A percentile compares a stretch with the other conserved stretches of the same genome.
These are phyloP conservation scores for Acanthurus leucopareius DNA, from an alignment of 2,797 vertebrate genomes.

Conservation along the genomic window DNA sequence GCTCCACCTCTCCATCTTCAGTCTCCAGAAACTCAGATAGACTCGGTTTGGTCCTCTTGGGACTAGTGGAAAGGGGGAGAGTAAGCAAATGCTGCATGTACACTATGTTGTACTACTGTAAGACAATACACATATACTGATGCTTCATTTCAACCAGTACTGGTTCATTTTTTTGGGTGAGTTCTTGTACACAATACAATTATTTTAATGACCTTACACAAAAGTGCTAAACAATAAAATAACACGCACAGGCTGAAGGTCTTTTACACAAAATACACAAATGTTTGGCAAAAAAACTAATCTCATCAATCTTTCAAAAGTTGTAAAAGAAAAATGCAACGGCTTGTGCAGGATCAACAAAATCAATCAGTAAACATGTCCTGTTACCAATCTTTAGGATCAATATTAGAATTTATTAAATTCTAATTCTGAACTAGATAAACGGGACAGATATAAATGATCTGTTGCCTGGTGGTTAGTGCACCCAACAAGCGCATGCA, in stretches of 20 bases:
- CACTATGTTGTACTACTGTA: neutral
- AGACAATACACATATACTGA: neutral
- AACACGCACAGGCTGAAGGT: neutral
- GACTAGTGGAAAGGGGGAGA: constrained; percentile 79
- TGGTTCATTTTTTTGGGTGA: neutral
- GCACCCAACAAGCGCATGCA: too few relatives aligned
- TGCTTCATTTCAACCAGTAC: neutral
- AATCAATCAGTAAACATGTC: too few relatives aligned
- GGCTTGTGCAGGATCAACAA: too few relatives aligned
- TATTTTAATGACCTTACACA: neutral
- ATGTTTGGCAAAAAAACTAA: neutral
- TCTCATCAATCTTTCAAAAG: neutral
- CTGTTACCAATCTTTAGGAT: too few relatives aligned
- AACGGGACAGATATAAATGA: too few relatives aligned
- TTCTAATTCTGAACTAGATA: too few relatives aligned
- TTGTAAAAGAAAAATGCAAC: neutral
- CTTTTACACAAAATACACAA: neutral
- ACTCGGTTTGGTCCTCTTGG: constrained; percentile 97
- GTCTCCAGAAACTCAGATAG: constrained; percentile 98
- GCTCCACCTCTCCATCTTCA: constrained; percentile 96
- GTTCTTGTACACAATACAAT: too few relatives aligned
- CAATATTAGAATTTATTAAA: too few relatives aligned
- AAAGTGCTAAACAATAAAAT: neutral
- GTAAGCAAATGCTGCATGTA: neutral
- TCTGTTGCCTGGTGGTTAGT: too few relatives aligned